A percentile compares a stretch with the other conserved stretches of the same genome.
Evolutionary conservation across 2,888 invertebrate species (phyloP).

Genomic region (Drosophila affinis): DNA sequence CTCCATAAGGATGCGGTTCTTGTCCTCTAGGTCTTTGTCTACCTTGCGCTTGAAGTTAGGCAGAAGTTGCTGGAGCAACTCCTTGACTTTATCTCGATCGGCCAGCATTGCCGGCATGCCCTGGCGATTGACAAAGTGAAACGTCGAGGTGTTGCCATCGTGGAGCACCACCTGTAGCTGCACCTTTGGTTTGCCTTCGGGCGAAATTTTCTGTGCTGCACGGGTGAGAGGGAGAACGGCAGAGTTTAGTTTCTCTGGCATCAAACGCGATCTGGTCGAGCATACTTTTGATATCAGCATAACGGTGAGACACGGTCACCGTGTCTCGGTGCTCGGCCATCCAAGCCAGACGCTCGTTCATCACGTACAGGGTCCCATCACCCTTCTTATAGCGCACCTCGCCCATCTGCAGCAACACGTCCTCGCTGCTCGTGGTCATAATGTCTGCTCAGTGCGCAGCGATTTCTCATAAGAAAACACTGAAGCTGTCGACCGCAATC

Average conservation of each 20-base stretch:
- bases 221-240: slow-evolving; percentile 44
- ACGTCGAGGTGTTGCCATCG: slow-evolving; percentile 96
- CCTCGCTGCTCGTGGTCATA: slow-evolving; percentile 96
- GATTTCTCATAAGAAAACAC: slow-evolving; percentile 27
- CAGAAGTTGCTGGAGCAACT: slow-evolving; percentile 93
- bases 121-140: slow-evolving; percentile 96
- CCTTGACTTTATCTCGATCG: slow-evolving; percentile 97
- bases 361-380: slow-evolving; percentile 96
- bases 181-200: slow-evolving; percentile 98
- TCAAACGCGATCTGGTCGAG: not conserved
- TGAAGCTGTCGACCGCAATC: slow-evolving; percentile 22
- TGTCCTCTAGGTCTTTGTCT: slow-evolving; percentile 94
- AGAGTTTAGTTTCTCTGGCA: slow-evolving; percentile 1
- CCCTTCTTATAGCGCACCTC: slow-evolving; percentile 98
- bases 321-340: slow-evolving; percentile 96
- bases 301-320: slow-evolving; percentile 96
- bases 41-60: slow-evolving; percentile 97
- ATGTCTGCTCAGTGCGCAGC: slow-evolving; percentile 30
- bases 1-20: slow-evolving; percentile 94
- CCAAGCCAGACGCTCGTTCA: slow-evolving; percentile 98
- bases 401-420: slow-evolving; percentile 95
- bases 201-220: slow-evolving; percentile 97
- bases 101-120: slow-evolving; percentile 92
- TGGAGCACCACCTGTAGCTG: slow-evolving; percentile 98
- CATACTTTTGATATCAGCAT: slow-evolving; percentile 97